Base-by-base conservation (phyloP, 2,888 invertebrate species). In the Cephalotes varians region DNA sequence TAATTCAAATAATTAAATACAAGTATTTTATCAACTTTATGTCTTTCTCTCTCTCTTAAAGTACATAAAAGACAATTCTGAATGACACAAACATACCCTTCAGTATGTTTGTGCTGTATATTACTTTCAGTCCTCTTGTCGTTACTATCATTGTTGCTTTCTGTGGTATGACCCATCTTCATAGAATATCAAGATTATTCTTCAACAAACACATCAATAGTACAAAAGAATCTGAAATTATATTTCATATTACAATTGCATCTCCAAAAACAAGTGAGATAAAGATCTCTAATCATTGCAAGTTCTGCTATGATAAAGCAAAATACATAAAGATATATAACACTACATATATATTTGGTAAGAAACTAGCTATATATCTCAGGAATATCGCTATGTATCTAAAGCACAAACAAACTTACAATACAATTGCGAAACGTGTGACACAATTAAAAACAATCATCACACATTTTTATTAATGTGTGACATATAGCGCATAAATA, bases 11-110 rank as follows among this genome's bases (percentile, higher is more conserved):
- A 60, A 44, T 40, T 18, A n/a, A 49, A 47, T 25, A 0, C n/a
- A 62, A 21, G 12, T 34, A 31, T 47, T 65, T 21, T 3, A 58
- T 58, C 1, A n/a, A 37, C 6, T n/a, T 21, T 15, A 37, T 62
- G n/a, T n/a, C n/a, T n/a, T n/a, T n/a, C n/a, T n/a, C n/a, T n/a
- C 49, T 54, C 4, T 44, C 31, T 65, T 6, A 31, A 62, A 1
- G 0, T 12, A 51, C 6, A 10, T 10, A 10, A 54, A 28, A 77
- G 9, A 69, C 40, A 71, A 44, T 12, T 72, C 34, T 62, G 25
- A 28, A 40, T 40, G 7, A 58, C 12, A 37, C 25, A n/a, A n/a
- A n/a, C 12, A 56, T 84, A 89, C 89, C 76, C 77, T 82, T 82
- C 81, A 21, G 54, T 65, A 62, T 60, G 47, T 37, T 58, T 31